Evolutionary conservation across 2,888 invertebrate species (phyloP).

Genomic region (Tigriopus californicus): DNA sequence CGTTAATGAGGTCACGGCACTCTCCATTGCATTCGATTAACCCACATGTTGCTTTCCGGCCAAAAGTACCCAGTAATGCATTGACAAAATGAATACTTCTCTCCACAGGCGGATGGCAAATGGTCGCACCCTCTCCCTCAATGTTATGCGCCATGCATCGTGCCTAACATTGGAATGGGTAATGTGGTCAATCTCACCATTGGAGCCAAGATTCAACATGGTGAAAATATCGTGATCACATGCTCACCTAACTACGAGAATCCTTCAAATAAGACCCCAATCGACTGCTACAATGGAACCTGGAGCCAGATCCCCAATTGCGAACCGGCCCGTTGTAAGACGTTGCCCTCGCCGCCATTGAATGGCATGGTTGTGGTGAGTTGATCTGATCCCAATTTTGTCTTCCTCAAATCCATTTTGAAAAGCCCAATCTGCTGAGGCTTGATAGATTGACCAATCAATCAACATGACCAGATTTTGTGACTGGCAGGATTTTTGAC

Average conservation of each 20-base stretch:
- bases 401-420: neutral
- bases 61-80: no score
- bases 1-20: no score
- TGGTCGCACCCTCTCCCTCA: slow-evolving; percentile 36
- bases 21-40: no score
- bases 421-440: neutral
- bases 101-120: slow-evolving; percentile 29
- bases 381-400: neutral
- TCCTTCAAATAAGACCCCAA: slow-evolving; percentile 39
- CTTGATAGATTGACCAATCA: neutral
- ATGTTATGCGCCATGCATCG: slow-evolving; percentile 62
- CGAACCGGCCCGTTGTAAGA: slow-evolving; percentile 41
- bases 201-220: slow-evolving; percentile 32
- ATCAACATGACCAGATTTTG: neutral
- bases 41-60: no score
- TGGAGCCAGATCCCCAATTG: slow-evolving; percentile 80
- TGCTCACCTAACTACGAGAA: slow-evolving; percentile 62
- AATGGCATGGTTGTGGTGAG: slow-evolving; percentile 16
- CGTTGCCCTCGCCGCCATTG: slow-evolving; percentile 7
- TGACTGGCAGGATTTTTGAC: neutral
- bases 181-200: neutral
- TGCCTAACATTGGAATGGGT: slow-evolving; percentile 42
- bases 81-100: no score
- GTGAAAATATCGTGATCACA: slow-evolving; percentile 50
- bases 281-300: slow-evolving; percentile 77